phyloP scores from a whole-genome alignment of 2,797 vertebrate species.

The Loriculus beryllinus region DNA sequence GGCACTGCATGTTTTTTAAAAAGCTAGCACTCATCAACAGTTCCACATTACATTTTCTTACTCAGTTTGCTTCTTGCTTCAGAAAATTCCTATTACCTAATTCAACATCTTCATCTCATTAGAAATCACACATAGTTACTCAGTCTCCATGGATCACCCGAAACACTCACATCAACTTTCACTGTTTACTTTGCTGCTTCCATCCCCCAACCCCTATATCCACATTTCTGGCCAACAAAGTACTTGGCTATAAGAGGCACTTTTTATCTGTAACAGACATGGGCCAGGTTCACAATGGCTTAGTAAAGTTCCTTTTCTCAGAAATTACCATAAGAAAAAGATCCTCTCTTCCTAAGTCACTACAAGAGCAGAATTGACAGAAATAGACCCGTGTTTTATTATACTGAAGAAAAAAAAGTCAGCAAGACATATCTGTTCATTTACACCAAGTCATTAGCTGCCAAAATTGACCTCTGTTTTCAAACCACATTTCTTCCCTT shows the following conservation, averaged over 20 bases:
- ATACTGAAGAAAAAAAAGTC: neutral
- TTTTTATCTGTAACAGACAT: neutral
- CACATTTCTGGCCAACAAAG: neutral
- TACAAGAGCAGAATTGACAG: neutral
- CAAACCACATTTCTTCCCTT: neutral
- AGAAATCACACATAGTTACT: neutral
- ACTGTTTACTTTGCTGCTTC: neutral
- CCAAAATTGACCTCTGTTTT: constrained; percentile 6
- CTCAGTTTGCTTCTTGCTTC: neutral
- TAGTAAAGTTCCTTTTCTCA: neutral
- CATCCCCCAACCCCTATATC: rapidly evolving
- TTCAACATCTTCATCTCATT: neutral
- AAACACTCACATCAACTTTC: neutral
- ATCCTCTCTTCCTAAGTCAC: neutral
- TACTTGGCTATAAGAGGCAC: neutral
- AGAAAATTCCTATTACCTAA: neutral
- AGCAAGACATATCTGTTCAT: neutral
- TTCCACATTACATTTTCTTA: neutral
- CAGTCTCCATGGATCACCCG: neutral
- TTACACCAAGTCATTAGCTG: neutral
- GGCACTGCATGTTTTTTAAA: neutral
- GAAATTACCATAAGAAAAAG: neutral
- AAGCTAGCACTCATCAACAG: neutral
- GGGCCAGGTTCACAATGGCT: neutral
- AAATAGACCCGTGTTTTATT: neutral